Base-by-base conservation (phyloP, 2,113 vertebrate genomes). In the Excalfactoria chinensis region DNA sequence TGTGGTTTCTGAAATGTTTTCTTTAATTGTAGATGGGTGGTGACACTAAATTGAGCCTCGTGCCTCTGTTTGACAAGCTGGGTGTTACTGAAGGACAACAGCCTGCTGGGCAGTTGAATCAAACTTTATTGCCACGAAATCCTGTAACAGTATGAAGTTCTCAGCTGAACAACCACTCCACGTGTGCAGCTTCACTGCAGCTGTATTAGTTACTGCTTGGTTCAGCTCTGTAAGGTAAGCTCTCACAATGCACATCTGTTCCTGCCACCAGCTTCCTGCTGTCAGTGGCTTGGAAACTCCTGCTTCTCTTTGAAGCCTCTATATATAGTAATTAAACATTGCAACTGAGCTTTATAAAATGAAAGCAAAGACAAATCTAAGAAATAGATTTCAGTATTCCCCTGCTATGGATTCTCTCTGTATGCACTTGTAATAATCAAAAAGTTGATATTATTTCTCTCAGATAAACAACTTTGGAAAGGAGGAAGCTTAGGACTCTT, bases 321-420 rank as follows among this genome's bases (percentile, higher is more conserved):
- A 37, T 37, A 37, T 37, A 37, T 37, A 37, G 37, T 37, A 37
- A 37, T 37, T 37, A 37, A 37, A 37, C 37, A 37, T 37, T 37
- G 21, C 32, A 76, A 43, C 87, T 74, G 17, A 93, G 94, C 91
- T 94, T 96, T 95, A 88, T 94, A 95, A 91, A 96, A 95, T 89
- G 89, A 95, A 96, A 96, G 91, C 89, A 79, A 83, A 85, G 82
- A 79, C 64, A 93, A 93, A 95, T 95, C 88, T 95, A 91, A 87
- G 93, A 88, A 87, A 70, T 93, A 95, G 93, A 95, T 70, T 73
- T 19, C 69, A 85, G 16, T 93, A 93, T 59, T 76, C 32, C 46
- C 67, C 72, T 67, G 55, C 0, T 30, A 40, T 79, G 32, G 59
- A 76, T 1, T 70, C 49, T 70, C 48, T 49, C 12, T 48, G 46